A percentile compares a stretch with the other conserved stretches of the same genome.
phyloP scores from a whole-genome alignment of 2,888 invertebrate genomes.

The Drosophila silvestris region DNA sequence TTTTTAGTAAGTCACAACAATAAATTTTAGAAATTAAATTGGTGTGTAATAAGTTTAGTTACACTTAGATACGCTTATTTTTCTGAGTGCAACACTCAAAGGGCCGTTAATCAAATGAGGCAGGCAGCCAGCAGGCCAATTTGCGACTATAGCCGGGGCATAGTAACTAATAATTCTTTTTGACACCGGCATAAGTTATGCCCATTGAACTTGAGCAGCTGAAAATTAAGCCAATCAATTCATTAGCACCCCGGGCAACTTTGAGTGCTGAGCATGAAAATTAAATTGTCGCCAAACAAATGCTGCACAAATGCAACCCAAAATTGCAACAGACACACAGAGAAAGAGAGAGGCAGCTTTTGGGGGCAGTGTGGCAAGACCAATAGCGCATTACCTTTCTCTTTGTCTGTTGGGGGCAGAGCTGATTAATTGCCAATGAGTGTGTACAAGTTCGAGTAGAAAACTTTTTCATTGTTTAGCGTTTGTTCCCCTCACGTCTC shows the following conservation, averaged over 20 bases:
- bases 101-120: slow-evolving; percentile 71
- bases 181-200: slow-evolving; percentile 75
- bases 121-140: slow-evolving; percentile 47
- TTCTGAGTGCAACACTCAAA: slow-evolving; percentile 30
- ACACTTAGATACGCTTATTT: not conserved
- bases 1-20: not conserved
- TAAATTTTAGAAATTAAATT: not conserved
- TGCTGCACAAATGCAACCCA: slow-evolving; percentile 62
- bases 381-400: slow-evolving; percentile 69
- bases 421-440: slow-evolving; percentile 84
- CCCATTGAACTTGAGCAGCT: slow-evolving; percentile 67
- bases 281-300: slow-evolving; percentile 63
- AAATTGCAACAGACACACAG: slow-evolving; percentile 65
- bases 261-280: slow-evolving; percentile 56
- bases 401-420: slow-evolving; percentile 44
- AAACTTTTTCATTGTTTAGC: slow-evolving; percentile 70
- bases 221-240: slow-evolving; percentile 79
- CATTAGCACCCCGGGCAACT: slow-evolving; percentile 61
- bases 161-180: slow-evolving; percentile 74
- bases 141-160: slow-evolving; percentile 29
- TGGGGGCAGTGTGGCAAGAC: slow-evolving; percentile 16
- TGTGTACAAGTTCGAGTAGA: slow-evolving; percentile 79
- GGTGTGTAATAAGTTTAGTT: not conserved
- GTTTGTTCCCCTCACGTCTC: too few species aligned
- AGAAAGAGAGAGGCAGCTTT: not conserved